These are phyloP conservation scores for Toxotes jaculatrix DNA, from an alignment of 2,113 vertebrate genomes.

Conservation along the genomic window DNA sequence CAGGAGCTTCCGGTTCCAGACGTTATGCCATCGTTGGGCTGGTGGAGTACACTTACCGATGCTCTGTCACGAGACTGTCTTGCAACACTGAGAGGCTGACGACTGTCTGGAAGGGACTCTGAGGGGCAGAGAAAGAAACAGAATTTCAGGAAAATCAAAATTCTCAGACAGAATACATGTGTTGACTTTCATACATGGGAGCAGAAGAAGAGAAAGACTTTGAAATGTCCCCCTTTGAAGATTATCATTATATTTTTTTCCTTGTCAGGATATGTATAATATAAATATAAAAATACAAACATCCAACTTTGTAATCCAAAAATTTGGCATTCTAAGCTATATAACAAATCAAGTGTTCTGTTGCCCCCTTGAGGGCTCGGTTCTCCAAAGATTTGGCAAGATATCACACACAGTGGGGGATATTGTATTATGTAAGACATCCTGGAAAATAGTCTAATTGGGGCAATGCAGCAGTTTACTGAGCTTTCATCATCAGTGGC, in stretches of 20 bases:
- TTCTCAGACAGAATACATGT: not conserved
- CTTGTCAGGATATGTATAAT: not conserved
- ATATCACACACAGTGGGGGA: constrained; percentile 70
- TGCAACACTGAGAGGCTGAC: constrained; percentile 90
- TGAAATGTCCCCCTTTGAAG: constrained; percentile 16
- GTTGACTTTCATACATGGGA: not conserved
- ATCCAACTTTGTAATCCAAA: constrained; percentile 14
- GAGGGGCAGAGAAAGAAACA: constrained; percentile 62
- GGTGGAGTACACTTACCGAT: constrained; percentile 87
- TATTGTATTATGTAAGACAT: constrained; percentile 68
- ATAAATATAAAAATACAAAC: constrained; percentile 20
- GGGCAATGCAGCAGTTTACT: constrained; percentile 66
- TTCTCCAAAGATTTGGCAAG: constrained; percentile 69
- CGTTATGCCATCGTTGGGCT: constrained; percentile 5
- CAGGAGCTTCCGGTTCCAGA: not conserved
- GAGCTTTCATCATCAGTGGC: constrained; percentile 66
- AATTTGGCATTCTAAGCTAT: constrained; percentile 26
- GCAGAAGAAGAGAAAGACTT: not conserved
- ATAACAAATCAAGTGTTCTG: constrained; percentile 52
- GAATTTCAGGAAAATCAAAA: constrained; percentile 6
- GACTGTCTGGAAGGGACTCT: constrained; percentile 87
- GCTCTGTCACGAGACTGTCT: constrained; percentile 93
- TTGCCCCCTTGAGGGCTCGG: constrained; percentile 38
- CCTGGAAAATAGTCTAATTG: constrained; percentile 69
- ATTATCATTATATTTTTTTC: constrained; percentile 1